Base-by-base conservation (phyloP, 2,888 invertebrate species). In the Drosophila kambysellisi region DNA sequence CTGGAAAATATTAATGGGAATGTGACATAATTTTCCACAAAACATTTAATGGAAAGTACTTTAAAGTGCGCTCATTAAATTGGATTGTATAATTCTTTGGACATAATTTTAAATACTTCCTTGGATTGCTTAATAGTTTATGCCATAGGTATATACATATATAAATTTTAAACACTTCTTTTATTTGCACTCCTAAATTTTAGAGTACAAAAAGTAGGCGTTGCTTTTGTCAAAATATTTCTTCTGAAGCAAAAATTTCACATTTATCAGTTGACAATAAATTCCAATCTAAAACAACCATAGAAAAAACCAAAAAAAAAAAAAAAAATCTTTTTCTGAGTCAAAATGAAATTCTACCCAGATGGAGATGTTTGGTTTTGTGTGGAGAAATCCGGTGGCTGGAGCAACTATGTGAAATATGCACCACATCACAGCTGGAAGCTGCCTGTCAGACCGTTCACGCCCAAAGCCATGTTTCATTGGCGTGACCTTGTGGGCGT, bases 401-500 rank as follows among this genome's bases (percentile, higher is more conserved):
- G 86, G 91, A 76, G 70, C 11, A 76, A 74, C 32, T 88, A 83
- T 62, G 60, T 64, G 7, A 86, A 70, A 25, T 76, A 76, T 35
- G 81, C 76, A 0, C 53, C 70, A 1, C 37, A 78, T 20, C 80
- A 86, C 58, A 82, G 79, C 41, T 92, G 92, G 91, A 77, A 78
- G 61, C 53, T 83, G 32, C 69, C 52, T 0, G 20, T 43, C 0
- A 69, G 65, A 17, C 53, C 74, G 0, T 66, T 74, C 33, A 74
- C 70, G 11, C 70, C 64, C 0, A 73, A 70, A 9, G 61, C 79
- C 20, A 89, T 92, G 63, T 39, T 52, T 17, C 80, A 91, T 57
- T 92, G 92, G 91, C 79, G 85, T 25, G 91, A 91, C 59, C 37
- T 77, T 1, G 78, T 86, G 8, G 92, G 89, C 5, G 30, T 54